Percentiles rank a stretch among this genome's conserved stretches.
Conservation (phyloP, 35 echinoderm and acorn worm genomes). For the Ophioderma brevispina region DNA sequence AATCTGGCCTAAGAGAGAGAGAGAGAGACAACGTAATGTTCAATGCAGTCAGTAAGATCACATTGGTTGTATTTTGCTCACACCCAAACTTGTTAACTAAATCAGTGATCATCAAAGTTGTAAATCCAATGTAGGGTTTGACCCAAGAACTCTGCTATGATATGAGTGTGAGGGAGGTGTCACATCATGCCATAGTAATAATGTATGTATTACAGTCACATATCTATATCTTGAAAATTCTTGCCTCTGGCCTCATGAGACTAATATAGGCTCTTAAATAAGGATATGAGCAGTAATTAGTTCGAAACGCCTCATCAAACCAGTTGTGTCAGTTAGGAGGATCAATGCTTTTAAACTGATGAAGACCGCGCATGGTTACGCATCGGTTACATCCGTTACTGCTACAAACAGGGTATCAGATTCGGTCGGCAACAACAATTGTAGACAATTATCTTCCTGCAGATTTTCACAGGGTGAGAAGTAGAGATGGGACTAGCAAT, state of each 20-base stretch:
- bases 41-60: too few species aligned
- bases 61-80: too few species aligned
- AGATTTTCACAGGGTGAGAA: background rate
- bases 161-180: too few species aligned
- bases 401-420: slow-evolving; percentile 1
- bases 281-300: background rate
- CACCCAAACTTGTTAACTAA: too few species aligned
- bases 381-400: background rate
- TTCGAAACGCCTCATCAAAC: background rate
- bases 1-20: too few species aligned
- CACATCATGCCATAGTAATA: too few species aligned
- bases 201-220: too few species aligned
- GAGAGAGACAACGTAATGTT: too few species aligned
- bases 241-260: background rate
- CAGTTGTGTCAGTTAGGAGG: background rate
- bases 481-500: background rate
- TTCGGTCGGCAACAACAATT: background rate
- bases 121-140: too few species aligned
- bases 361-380: background rate
- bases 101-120: too few species aligned
- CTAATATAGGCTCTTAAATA: background rate
- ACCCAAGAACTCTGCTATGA: too few species aligned
- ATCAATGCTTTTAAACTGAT: slow-evolving; percentile 1
- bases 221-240: too few species aligned
- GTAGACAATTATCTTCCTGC: background rate